A percentile compares a stretch with the other conserved stretches of the same genome.
phyloP scores from a whole-genome alignment of 1,140 invertebrate genomes.

The Drosophila micromelanica region DNA sequence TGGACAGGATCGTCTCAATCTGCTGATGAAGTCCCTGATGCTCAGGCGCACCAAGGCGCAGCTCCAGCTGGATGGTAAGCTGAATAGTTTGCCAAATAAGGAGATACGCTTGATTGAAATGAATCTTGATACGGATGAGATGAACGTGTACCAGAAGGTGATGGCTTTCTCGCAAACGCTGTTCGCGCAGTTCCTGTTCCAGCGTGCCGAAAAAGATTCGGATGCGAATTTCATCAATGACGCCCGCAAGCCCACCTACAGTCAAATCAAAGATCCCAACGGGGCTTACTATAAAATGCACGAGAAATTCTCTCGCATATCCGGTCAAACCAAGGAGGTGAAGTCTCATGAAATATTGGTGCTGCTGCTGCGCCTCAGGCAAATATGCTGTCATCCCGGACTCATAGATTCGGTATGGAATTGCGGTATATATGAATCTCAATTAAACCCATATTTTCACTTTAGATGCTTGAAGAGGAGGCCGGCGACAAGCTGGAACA shows the following conservation, averaged over 20 bases:
- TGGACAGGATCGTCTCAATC: conserved; percentile 90
- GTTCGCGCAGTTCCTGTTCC: conserved; percentile 90
- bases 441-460: neutral
- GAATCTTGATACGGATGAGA: conserved; percentile 89
- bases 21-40: conserved; percentile 92
- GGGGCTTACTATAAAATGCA: conserved; percentile 86
- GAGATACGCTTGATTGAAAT: conserved; percentile 86
- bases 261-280: conserved; percentile 84
- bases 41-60: conserved; percentile 93
- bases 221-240: conserved; percentile 67
- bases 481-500: conserved; percentile 77
- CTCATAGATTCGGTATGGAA: conserved; percentile 86
- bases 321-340: conserved; percentile 86
- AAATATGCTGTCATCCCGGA: conserved; percentile 94
- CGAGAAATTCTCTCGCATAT: conserved; percentile 86
- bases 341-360: conserved; percentile 92
- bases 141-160: conserved; percentile 91
- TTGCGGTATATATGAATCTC: neutral
- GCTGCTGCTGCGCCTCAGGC: conserved; percentile 92
- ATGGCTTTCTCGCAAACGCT: conserved; percentile 89
- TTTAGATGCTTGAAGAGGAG: conserved; percentile 87
- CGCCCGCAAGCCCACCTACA: conserved; percentile 60
- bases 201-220: conserved; percentile 89
- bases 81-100: conserved; percentile 89
- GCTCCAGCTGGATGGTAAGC: conserved; percentile 86